Percentiles rank a stretch among this genome's conserved stretches.
Conservation (phyloP, 2,113 vertebrate species). For the Daboia siamensis region DNA sequence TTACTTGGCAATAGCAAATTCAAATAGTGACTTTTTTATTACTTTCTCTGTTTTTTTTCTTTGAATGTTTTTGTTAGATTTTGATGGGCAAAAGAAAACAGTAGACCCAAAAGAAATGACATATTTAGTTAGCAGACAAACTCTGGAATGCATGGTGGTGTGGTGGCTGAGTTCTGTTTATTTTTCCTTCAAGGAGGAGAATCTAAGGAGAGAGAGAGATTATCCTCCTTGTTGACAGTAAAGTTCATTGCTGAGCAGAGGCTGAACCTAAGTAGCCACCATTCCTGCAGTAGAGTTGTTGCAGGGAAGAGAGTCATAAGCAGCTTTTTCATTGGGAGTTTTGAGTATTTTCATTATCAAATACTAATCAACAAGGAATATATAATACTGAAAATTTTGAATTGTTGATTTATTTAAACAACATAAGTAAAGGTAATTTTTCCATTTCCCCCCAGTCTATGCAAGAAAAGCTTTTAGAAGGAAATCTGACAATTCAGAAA, state of each 20-base stretch:
- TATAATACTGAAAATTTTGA: background rate
- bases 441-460: constrained; percentile 64
- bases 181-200: background rate
- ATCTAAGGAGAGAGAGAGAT: background rate
- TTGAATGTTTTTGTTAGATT: background rate
- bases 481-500: constrained; percentile 69
- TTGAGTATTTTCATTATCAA: background rate
- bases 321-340: background rate
- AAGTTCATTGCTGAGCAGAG: background rate
- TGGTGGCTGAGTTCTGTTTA: background rate
- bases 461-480: constrained; percentile 76
- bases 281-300: background rate
- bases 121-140: background rate
- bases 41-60: background rate
- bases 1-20: background rate
- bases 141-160: background rate
- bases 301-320: background rate
- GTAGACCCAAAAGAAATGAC: background rate
- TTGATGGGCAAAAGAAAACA: background rate
- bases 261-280: background rate
- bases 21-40: background rate
- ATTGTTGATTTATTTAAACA: background rate
- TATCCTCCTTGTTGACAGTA: background rate
- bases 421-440: fast-evolving
- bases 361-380: background rate